These are phyloP conservation scores for Scortum barcoo DNA, from an alignment of 2,113 vertebrate genomes.

Conservation along the genomic window DNA sequence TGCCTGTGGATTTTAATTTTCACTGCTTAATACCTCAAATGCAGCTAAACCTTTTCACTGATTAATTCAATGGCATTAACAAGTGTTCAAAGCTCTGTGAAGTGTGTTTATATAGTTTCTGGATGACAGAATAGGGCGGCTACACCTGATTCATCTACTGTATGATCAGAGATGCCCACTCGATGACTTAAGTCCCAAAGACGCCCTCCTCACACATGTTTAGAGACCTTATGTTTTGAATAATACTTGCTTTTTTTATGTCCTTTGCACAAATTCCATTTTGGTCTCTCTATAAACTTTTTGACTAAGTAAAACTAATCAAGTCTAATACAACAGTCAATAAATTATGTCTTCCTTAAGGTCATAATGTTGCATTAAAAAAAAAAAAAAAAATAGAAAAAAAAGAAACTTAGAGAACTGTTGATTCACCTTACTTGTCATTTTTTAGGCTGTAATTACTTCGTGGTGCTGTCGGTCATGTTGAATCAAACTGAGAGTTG, in stretches of 20 bases:
- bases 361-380: neutral
- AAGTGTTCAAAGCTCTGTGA: conserved; percentile 27
- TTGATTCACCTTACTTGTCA: neutral
- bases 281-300: neutral
- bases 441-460: neutral
- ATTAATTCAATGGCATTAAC: conserved; percentile 4
- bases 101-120: conserved; percentile 7
- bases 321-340: neutral
- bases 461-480: neutral
- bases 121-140: neutral
- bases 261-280: neutral
- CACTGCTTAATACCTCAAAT: neutral
- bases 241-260: neutral
- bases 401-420: neutral
- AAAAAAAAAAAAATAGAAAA: no score
- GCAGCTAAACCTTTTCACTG: conserved; percentile 1
- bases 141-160: neutral
- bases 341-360: neutral
- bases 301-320: neutral
- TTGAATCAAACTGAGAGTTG: neutral
- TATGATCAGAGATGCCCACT: neutral
- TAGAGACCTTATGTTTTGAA: no score
- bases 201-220: neutral
- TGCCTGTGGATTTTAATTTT: conserved; percentile 46
- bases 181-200: neutral